phyloP scores from a whole-genome alignment of 2,113 vertebrate species.

The Morone saxatilis region DNA sequence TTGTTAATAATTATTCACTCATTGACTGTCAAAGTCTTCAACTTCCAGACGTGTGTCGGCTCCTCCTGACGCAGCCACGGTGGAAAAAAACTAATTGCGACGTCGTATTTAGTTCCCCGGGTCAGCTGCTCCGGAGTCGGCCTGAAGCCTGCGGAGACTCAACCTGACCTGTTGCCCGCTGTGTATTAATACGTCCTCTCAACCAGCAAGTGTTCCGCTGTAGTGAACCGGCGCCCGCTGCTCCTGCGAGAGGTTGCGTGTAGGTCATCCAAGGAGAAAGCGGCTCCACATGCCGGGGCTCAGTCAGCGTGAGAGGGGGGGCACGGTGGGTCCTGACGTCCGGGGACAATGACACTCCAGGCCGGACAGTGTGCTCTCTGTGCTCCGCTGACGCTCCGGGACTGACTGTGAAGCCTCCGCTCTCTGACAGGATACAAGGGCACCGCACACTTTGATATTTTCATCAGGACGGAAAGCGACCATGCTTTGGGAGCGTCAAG shows the following conservation, averaged over 20 bases:
- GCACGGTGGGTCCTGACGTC: slow-evolving; percentile 1
- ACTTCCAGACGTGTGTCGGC: slow-evolving; percentile 27
- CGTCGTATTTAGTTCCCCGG: slow-evolving; percentile 22
- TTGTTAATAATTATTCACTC: neutral
- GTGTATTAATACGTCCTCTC: neutral
- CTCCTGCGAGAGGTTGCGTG: slow-evolving; percentile 42
- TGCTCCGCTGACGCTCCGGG: neutral
- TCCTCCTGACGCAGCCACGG: slow-evolving; percentile 50
- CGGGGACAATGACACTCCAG: slow-evolving; percentile 24
- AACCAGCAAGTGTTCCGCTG: slow-evolving; percentile 44
- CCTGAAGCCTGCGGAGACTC: slow-evolving; percentile 35
- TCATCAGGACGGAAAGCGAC: slow-evolving; percentile 28
- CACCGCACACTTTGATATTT: slow-evolving; percentile 46
- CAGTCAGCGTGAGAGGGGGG: neutral
- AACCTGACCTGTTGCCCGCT: slow-evolving; percentile 27
- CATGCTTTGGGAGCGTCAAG: slow-evolving; percentile 33
- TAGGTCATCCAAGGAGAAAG: slow-evolving; percentile 81
- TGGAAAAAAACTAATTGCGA: neutral
- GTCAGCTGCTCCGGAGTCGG: slow-evolving; percentile 60
- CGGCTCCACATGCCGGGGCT: slow-evolving; percentile 54
- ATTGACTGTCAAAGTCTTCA: neutral
- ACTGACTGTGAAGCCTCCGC: neutral
- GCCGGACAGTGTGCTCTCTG: neutral
- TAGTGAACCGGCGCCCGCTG: slow-evolving; percentile 19
- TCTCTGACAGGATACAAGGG: slow-evolving; percentile 45